Percentiles rank a stretch among this genome's conserved stretches.
Evolutionary conservation across 1,140 invertebrate species (phyloP).

Genomic region (Drosophila bipectinata): DNA sequence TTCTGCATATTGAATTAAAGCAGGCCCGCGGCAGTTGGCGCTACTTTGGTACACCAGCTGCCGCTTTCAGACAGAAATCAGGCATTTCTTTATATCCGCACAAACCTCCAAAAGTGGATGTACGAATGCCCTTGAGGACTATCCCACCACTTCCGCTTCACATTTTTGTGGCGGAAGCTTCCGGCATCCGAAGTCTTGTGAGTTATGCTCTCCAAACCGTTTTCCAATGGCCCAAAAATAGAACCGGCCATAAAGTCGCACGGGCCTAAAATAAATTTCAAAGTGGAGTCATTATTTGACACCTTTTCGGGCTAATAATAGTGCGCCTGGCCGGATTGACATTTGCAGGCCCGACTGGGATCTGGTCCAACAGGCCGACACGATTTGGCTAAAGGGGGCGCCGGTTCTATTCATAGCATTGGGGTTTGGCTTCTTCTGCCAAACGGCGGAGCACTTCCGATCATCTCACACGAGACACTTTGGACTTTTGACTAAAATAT

Average conservation of each 20-base stretch:
- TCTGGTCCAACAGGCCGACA: constrained; percentile 7
- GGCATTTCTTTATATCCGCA: too few species aligned
- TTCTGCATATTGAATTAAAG: constrained; percentile 73
- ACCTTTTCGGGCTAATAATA: constrained; percentile 74
- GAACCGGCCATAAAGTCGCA: constrained; percentile 30
- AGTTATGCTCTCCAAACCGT: constrained; percentile 57
- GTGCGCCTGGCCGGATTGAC: constrained; percentile 58
- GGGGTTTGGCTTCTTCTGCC: constrained; percentile 70
- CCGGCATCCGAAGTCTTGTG: constrained; percentile 65
- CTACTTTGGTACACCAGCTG: constrained; percentile 15
- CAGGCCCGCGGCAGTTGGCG: constrained; percentile 36
- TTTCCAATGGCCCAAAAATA: constrained; percentile 70
- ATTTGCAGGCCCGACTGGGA: constrained; percentile 57
- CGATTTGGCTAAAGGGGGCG: constrained; percentile 52
- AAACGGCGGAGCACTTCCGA: constrained; percentile 21
- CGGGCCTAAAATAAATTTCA: neutral
- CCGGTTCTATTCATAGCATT: constrained; percentile 63
- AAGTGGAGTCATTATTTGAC: constrained; percentile 41
- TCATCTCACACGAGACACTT: neutral
- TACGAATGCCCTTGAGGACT: constrained; percentile 61
- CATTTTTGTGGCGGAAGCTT: constrained; percentile 52
- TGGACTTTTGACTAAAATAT: neutral
- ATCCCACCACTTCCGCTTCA: constrained; percentile 67
- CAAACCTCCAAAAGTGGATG: neutral
- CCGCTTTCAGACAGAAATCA: neutral